Conservation (phyloP, 1,140 invertebrate genomes). For the Diabrotica undecimpunctata region DNA sequence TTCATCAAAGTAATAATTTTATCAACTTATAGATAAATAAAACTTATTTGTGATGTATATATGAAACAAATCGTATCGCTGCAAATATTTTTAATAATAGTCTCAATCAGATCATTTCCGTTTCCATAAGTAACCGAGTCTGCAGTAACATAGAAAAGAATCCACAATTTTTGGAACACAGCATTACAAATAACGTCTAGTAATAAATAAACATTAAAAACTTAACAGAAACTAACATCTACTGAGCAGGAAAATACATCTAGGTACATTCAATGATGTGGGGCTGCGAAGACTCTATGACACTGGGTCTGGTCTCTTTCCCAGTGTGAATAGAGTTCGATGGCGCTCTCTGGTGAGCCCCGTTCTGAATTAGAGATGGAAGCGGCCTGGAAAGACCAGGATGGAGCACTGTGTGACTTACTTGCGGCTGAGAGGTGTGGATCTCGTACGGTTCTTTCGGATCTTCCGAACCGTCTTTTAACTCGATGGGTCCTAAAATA, state of each 20-base stretch:
- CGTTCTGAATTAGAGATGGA: slow-evolving; percentile 38
- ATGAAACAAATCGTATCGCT: not conserved
- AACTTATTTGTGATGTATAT: too few relatives aligned
- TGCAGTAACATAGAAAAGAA: slow-evolving; percentile 18
- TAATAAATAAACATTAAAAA: slow-evolving; percentile 39
- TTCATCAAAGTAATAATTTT: too few relatives aligned
- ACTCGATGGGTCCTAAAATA: slow-evolving; percentile 39
- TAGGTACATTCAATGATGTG: slow-evolving; percentile 87
- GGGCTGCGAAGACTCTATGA: slow-evolving; percentile 80
- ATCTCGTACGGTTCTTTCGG: slow-evolving; percentile 47
- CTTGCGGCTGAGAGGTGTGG: slow-evolving; percentile 34
- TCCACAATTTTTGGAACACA: slow-evolving; percentile 19
- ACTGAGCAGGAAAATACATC: slow-evolving; percentile 41
- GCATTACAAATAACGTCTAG: slow-evolving; percentile 16
- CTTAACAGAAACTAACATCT: slow-evolving; percentile 42
- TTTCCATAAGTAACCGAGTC: slow-evolving; percentile 13
- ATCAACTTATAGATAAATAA: too few relatives aligned
- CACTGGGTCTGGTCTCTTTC: slow-evolving; percentile 69
- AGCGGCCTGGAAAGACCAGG: slow-evolving; percentile 44
- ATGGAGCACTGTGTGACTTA: slow-evolving; percentile 48
- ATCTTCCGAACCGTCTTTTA: slow-evolving; percentile 48
- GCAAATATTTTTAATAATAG: too few relatives aligned
- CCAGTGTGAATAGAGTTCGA: slow-evolving; percentile 39
- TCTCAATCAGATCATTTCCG: slow-evolving; percentile 10
- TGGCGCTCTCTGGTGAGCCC: slow-evolving; percentile 15